Evolutionary conservation across 1,140 invertebrate genomes (phyloP).

Genomic region (Rhyacophila brunnea): DNA sequence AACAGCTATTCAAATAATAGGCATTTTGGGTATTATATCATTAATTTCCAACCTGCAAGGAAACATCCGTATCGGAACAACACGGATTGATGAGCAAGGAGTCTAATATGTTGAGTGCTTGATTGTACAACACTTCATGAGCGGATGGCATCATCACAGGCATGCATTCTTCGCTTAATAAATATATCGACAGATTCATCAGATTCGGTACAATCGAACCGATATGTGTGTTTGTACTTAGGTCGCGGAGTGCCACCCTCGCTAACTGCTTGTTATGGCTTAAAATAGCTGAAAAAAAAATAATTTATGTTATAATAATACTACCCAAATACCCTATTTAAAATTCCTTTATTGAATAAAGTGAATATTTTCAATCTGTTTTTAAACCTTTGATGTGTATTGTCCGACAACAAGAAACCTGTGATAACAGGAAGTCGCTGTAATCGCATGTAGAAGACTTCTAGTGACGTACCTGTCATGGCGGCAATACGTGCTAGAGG

Average conservation of each 20-base stretch:
- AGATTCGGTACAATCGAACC: constrained; percentile 53
- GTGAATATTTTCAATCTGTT: no score
- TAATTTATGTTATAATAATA: no score
- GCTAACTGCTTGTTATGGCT: constrained; percentile 47
- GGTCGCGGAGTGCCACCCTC: constrained; percentile 49
- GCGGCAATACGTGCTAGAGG: no score
- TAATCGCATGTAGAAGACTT: no score
- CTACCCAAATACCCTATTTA: no score
- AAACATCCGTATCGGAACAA: constrained; percentile 52
- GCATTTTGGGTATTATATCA: no score
- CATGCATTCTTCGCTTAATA: constrained; percentile 47
- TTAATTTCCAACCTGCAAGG: constrained; percentile 49
- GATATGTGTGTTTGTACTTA: constrained; percentile 49
- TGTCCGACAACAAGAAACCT: no score
- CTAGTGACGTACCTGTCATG: no score
- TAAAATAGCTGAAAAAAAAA: constrained; percentile 50
- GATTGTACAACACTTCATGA: constrained; percentile 40
- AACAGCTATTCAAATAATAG: not conserved
- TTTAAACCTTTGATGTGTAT: no score
- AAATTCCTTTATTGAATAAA: no score
- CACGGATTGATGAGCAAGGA: constrained; percentile 51
- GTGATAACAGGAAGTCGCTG: no score
- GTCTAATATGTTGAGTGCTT: constrained; percentile 51
- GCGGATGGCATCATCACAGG: constrained; percentile 11
- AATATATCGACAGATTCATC: constrained; percentile 49